Base-by-base conservation (phyloP, 2,797 vertebrate species). In the Saguinus oedipus region DNA sequence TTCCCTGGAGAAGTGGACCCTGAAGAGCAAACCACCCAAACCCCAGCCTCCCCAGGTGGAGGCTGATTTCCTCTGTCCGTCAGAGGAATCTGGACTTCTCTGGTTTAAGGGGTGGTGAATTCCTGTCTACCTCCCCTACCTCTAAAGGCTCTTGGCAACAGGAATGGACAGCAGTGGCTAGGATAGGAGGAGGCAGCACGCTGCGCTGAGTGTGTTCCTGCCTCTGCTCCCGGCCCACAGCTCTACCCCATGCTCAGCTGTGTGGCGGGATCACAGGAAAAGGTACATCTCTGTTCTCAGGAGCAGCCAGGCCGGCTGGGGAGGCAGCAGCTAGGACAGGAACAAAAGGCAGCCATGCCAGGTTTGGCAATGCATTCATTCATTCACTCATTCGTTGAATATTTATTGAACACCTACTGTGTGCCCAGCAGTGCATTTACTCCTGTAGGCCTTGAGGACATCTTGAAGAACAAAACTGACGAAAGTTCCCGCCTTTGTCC, bases 221-320 rank as follows among this genome's bases (percentile, higher is more conserved):
- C 13, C 76, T 39, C 22, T 3, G 27, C 3, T 30, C 24, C 7
- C 13, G 17, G 13, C 11, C 44, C 42, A 4, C 0, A 7, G 33
- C 44, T n/a, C 46, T 30, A 53, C 7, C 88, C 50, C 44, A 39
- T 11, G 70, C 55, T 68, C 12, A 57, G 12, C 46, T 19, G 13
- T 6, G 13, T 72, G 15, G 59, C 22, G 19, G 39, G 27, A 39
- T 8, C 70, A 36, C 7, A 24, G 30, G 30, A 15, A n/a, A 79
- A 87, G 36, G 26, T 26, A 6, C 86, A 14, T 26, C 24, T 59
- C 24, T 78, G 10, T 50, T 57, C 36, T 72, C 4, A 30, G 24
- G 13, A 59, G 13, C 36, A 70, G 22, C 53, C 53, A 36, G 83
- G 20, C 5, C 15, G 2, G 20, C 68, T n/a, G 57, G 15, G 1